These are phyloP conservation scores for Monoplex corrugatus DNA, from an alignment of 2,888 invertebrate genomes.

Conservation along the genomic window DNA sequence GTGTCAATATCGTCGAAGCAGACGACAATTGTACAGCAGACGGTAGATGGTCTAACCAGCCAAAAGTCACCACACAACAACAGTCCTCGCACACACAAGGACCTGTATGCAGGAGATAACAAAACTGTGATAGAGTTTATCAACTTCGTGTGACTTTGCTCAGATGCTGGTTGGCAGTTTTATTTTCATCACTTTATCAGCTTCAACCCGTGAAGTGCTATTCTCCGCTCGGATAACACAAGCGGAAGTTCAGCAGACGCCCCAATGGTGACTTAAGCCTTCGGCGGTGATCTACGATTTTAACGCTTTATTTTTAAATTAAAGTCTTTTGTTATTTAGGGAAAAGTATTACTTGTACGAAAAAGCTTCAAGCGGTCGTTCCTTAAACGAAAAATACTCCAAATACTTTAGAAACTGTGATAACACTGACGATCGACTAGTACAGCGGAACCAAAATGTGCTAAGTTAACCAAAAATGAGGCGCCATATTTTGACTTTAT, in stretches of 20 bases:
- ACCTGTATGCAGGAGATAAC: not conserved
- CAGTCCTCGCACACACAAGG: too few species aligned
- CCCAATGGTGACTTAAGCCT: not conserved
- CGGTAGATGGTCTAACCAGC: too few species aligned
- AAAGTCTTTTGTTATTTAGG: not conserved
- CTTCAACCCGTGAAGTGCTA: too few species aligned
- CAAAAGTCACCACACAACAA: too few species aligned
- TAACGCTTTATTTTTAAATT: not conserved
- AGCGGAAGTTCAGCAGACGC: not conserved
- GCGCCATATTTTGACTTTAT: not conserved
- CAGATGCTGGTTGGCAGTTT: not conserved
- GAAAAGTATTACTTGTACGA: not conserved
- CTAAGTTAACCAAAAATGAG: not conserved
- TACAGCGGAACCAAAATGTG: too few species aligned
- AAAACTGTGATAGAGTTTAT: not conserved
- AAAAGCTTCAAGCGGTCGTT: not conserved
- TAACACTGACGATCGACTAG: too few species aligned
- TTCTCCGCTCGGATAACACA: not conserved
- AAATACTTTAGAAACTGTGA: too few species aligned
- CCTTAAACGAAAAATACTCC: too few species aligned
- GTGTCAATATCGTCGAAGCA: not conserved
- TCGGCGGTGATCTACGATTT: not conserved
- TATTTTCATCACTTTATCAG: not conserved
- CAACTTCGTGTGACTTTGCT: not conserved
- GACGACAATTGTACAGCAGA: not conserved